Percentiles rank a stretch among this genome's conserved stretches.
phyloP scores from a whole-genome alignment of 2,113 vertebrate genomes.

The Fulica atra region DNA sequence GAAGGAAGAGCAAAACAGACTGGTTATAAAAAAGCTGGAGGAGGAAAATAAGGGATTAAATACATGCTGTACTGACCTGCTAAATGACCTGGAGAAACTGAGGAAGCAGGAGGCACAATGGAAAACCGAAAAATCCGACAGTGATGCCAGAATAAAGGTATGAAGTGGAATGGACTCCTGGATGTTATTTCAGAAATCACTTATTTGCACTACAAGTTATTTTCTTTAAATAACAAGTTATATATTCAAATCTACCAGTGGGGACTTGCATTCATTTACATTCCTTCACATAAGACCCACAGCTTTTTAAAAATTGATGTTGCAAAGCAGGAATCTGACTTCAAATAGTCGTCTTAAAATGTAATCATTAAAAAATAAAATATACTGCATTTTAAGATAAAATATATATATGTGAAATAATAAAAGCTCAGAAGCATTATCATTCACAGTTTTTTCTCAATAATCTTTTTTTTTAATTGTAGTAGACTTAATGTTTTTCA shows the following conservation, averaged over 20 bases:
- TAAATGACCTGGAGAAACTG: conserved; percentile 91
- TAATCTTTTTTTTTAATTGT: neutral
- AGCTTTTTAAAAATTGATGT: conserved; percentile 90
- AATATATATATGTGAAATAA: conserved; percentile 42
- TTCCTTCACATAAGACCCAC: conserved; percentile 83
- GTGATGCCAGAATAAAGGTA: conserved; percentile 88
- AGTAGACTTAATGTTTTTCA: neutral
- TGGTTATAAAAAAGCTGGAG: conserved; percentile 84
- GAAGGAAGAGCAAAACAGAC: conserved; percentile 85
- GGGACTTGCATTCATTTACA: conserved; percentile 84
- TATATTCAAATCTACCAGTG: conserved; percentile 81
- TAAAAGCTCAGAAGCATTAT: conserved; percentile 32
- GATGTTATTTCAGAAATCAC: conserved; percentile 61
- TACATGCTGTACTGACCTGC: conserved; percentile 83
- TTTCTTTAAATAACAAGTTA: conserved; percentile 83
- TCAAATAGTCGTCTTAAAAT: conserved; percentile 84
- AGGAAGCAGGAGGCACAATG: conserved; percentile 82
- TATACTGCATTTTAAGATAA: conserved; percentile 73
- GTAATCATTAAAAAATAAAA: conserved; percentile 82
- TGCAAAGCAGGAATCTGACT: conserved; percentile 85
- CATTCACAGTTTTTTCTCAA: neutral
- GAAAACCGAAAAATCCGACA: conserved; percentile 81
- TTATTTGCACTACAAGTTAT: conserved; percentile 72
- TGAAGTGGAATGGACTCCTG: neutral
- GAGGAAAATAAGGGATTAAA: conserved; percentile 87